Percentiles rank a stretch among this genome's conserved stretches.
Conservation (phyloP, 2,113 vertebrate species). For the Sigmodon hispidus region DNA sequence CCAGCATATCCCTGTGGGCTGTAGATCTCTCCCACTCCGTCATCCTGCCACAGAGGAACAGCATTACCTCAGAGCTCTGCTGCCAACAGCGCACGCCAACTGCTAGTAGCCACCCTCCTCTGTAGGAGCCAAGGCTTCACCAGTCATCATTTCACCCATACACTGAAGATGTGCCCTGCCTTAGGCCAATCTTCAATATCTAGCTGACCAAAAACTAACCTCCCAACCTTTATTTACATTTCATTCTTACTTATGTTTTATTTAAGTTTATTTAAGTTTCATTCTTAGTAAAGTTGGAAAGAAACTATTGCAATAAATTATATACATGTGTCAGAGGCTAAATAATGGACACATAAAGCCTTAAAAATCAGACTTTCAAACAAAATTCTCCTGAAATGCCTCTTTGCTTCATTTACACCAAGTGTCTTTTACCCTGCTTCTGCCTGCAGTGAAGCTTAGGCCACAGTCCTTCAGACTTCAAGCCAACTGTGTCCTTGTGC, state of each 20-base stretch:
- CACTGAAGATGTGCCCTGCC: background rate
- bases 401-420: background rate
- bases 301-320: constrained; percentile 3
- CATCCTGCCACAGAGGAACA: fast-evolving
- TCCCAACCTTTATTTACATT: background rate
- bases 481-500: background rate
- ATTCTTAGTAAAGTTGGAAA: background rate
- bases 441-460: background rate
- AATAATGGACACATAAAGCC: background rate
- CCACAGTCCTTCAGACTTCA: background rate
- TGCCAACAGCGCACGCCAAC: fast-evolving
- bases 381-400: background rate
- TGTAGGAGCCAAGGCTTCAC: fast-evolving
- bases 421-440: background rate
- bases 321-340: background rate
- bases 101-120: too few species aligned
- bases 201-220: background rate
- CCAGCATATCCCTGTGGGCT: background rate
- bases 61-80: fast-evolving
- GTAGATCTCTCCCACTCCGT: background rate
- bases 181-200: background rate
- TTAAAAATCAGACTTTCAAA: constrained; percentile 12
- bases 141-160: background rate
- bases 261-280: background rate
- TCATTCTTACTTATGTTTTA: too few species aligned